Conservation (phyloP, 2,888 invertebrate species). For the Aleiodes alternator region DNA sequence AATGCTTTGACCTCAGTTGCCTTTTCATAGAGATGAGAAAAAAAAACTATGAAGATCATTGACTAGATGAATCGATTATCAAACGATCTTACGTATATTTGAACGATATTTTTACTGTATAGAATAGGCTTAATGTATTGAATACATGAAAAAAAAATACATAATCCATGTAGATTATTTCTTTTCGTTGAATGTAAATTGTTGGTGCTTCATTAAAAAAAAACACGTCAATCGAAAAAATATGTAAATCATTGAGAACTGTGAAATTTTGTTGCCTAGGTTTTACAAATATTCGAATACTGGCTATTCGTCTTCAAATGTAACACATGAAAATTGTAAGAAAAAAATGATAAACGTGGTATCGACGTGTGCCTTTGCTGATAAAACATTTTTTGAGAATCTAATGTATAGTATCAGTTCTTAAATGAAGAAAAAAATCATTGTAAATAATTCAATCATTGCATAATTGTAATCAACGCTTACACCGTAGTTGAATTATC, state of each 20-base stretch:
- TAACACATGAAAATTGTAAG: conserved; percentile 34
- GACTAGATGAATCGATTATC: neutral
- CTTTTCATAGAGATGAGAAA: conserved; percentile 23
- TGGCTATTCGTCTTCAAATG: conserved; percentile 48
- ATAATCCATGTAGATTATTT: conserved; percentile 5
- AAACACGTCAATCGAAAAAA: conserved; percentile 31
- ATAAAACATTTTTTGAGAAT: conserved; percentile 54
- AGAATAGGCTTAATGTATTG: neutral
- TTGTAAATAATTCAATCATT: conserved; percentile 56
- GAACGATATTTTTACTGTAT: conserved; percentile 16
- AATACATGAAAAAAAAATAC: neutral
- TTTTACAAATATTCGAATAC: conserved; percentile 11
- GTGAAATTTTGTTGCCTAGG: conserved; percentile 13
- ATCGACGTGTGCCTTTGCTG: conserved; percentile 68
- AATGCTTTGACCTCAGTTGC: conserved; percentile 24
- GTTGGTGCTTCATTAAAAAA: conserved; percentile 1
- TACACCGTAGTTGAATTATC: conserved; percentile 41
- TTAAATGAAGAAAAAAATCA: conserved; percentile 54
- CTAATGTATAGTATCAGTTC: conserved; percentile 55
- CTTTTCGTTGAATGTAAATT: conserved; percentile 20
- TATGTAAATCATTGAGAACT: conserved; percentile 23
- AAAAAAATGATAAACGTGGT: conserved; percentile 55
- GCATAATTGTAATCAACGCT: conserved; percentile 44
- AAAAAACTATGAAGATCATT: conserved; percentile 23
- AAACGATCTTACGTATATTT: neutral